These are phyloP conservation scores for Delia radicum DNA, from an alignment of 1,140 invertebrate genomes.

Conservation along the genomic window DNA sequence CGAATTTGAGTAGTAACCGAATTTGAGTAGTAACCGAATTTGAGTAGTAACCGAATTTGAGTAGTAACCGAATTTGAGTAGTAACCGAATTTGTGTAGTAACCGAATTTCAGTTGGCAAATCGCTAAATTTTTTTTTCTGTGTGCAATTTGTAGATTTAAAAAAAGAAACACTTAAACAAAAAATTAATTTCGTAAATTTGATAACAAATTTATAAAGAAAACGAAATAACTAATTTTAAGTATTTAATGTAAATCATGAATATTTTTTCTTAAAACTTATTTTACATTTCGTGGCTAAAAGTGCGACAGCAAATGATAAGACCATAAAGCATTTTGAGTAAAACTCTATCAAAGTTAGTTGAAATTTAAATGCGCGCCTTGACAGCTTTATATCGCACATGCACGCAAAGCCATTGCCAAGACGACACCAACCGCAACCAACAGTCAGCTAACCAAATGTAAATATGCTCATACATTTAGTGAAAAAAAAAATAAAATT, in stretches of 20 bases:
- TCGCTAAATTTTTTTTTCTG: no score
- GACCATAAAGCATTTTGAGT: slow-evolving; percentile 13
- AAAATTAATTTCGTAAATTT: slow-evolving; percentile 1
- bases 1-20: no score
- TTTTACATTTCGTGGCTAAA: background rate
- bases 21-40: no score
- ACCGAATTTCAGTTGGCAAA: no score
- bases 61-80: no score
- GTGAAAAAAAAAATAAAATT: background rate
- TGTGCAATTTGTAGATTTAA: background rate
- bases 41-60: no score
- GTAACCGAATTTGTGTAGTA: no score
- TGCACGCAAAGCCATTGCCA: slow-evolving; percentile 5
- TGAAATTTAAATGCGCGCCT: slow-evolving; percentile 20
- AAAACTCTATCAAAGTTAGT: slow-evolving; percentile 3
- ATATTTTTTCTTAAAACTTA: no score
- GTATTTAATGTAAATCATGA: background rate
- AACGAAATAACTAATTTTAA: background rate
- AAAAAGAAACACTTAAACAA: background rate
- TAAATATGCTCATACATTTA: background rate
- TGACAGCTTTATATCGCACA: slow-evolving; percentile 24
- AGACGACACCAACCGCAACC: background rate
- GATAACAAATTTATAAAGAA: background rate
- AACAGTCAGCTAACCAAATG: background rate
- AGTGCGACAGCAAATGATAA: background rate